Base-by-base conservation (phyloP, 1,140 invertebrate genomes). In the Euglossa dilemma region DNA sequence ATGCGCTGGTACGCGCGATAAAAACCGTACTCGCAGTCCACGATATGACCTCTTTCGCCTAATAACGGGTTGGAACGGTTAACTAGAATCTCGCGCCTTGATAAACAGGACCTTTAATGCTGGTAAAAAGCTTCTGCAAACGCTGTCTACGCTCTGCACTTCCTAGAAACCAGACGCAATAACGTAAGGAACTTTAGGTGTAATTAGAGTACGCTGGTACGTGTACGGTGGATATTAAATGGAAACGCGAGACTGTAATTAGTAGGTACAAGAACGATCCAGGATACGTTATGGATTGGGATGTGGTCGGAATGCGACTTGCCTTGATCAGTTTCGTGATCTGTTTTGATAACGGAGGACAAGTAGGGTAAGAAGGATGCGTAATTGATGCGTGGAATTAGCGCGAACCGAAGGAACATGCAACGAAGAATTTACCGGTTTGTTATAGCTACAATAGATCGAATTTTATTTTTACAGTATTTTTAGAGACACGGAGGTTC, bases 31-130 rank as follows among this genome's bases (percentile, higher is more conserved):
- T 50, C n/a, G 47, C n/a, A 28, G 14, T 47, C 18, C 16, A 12
- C 61, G 20, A 77, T 76, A n/a, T 16, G 74, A 36, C 47, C 61
- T 64, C 47, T 47, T 66, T 77, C 36, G 54, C 45, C 2, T 43
- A 45, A 56, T 25, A 50, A 66, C 50, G 6, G n/a, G 63, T 67
- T 77, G 8, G 56, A 77, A 50, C 8, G 1, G 23, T 14, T n/a
- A 9, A 67, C 0, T 16, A 56, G 47, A 20, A 25, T 20, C 28
- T 66, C 14, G 28, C 45, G 0, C 14, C 9, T 43, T 11, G 47
- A 43, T 43, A n/a, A 54, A 66, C 61, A 12, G 18, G 11, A 43
- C 20, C 6, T 54, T 50, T n/a, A 18, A 23, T 36, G 23, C 23
- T 14, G 9, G 50, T 45, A 25, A 20, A 25, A 66, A 18, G 11